Evolutionary conservation across 2,113 vertebrate genomes (phyloP), one percentile per base, ranked within the genome.

Genomic region (Ifrita kowaldi): DNA sequence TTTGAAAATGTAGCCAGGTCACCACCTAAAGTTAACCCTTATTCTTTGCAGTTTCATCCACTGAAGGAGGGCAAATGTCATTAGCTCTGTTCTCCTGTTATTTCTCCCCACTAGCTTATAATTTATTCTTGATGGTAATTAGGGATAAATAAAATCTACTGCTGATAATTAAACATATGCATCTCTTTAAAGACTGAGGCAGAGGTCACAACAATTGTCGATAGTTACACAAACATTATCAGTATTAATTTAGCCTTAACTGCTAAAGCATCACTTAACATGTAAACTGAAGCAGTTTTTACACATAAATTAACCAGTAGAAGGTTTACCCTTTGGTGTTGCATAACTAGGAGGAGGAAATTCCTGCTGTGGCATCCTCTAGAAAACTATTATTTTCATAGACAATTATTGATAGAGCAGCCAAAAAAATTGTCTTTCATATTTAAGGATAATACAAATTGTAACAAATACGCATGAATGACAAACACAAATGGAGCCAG

Each of bases 211-310:
- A 89, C 49, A 94, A 64, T 56, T 87, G 44, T 64, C 93, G 91
- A 87, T 37, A 91, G 46, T 49, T 93, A 60, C 16, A 92, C n/a
- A 95, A 92, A 89, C 32, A 67, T 35, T 64, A 91, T 84, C 59
- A 84, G n/a, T 37, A 81, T 64, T 95, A 91, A 89, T 96, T 95
- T 68, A 73, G 49, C 53, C 35, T 64, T 50, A 95, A 95, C 76
- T 89, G 73, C 64, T 90, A 74, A 92, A 86, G 21, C 60, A 92
- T 47, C 76, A 84, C 41, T 91, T 95, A 75, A 50, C 60, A 75
- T 17, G 4, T 60, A 92, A 89, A 84, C 37, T 68, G 63, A 89
- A 92, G 60, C 52, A 56, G 57, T 37, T 84, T 68, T 91, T 81
- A 70, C 14, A 60, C 37, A 84, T 95, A 94, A 94, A 91, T 92